These are phyloP conservation scores for Meteorus cinctellus DNA, from an alignment of 2,888 invertebrate genomes.

Conservation along the genomic window DNA sequence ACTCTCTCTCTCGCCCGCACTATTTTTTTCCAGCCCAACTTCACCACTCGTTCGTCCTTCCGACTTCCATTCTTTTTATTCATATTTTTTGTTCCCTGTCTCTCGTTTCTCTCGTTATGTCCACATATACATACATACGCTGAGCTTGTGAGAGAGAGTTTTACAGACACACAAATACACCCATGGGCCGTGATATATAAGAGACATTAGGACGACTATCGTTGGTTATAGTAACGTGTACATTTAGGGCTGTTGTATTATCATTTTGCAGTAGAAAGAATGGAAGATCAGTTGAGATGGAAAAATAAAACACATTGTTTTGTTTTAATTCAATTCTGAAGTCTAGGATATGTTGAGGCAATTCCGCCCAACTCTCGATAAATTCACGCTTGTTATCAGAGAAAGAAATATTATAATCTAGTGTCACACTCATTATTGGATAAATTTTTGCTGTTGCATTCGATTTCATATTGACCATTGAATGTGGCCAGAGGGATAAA, in stretches of 20 bases:
- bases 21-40: conserved; percentile 43
- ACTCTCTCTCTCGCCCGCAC: conserved; percentile 30
- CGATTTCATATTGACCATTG: not conserved
- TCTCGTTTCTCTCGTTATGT: conserved; percentile 7
- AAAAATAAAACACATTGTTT: not conserved
- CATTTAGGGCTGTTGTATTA: conserved; percentile 10
- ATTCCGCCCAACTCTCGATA: no score
- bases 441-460: not conserved
- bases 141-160: not conserved
- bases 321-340: no score
- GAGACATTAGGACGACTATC: conserved; percentile 31
- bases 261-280: not conserved
- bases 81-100: conserved; percentile 45
- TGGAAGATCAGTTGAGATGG: not conserved
- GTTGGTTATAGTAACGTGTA: not conserved
- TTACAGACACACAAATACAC: conserved; percentile 35
- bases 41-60: conserved; percentile 47
- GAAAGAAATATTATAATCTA: no score
- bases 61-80: conserved; percentile 50
- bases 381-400: no score
- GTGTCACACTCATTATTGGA: not conserved
- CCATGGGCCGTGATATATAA: conserved; percentile 39
- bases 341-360: no score
- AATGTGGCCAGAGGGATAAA: not conserved
- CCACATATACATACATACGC: not conserved